These are phyloP conservation scores for Piprites chloris DNA, from an alignment of 2,113 vertebrate species.

Conservation along the genomic window DNA sequence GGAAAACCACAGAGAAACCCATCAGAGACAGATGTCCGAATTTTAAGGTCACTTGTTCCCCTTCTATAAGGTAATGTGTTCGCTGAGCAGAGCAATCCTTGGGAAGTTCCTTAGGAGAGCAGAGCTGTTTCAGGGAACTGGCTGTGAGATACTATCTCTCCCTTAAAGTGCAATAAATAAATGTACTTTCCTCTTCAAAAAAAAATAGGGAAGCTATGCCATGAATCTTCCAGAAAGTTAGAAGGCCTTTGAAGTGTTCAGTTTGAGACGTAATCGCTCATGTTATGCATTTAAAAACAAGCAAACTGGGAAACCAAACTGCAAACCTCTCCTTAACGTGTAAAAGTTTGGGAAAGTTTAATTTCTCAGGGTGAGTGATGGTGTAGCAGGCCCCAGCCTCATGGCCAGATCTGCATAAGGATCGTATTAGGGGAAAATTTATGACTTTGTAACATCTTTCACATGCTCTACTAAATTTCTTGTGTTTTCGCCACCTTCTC, in stretches of 20 bases:
- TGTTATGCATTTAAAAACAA: background rate
- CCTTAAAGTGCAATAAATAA: slow-evolving; percentile 33
- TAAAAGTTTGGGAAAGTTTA: background rate
- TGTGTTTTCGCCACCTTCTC: background rate
- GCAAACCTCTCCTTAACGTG: background rate
- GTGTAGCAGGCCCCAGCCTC: background rate
- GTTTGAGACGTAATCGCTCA: slow-evolving; percentile 1
- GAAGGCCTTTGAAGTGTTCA: background rate
- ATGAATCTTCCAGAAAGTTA: slow-evolving; percentile 39
- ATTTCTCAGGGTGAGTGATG: background rate
- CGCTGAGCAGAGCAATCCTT: slow-evolving; percentile 12
- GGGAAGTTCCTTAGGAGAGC: slow-evolving; percentile 11
- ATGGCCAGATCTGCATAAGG: background rate
- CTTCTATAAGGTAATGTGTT: slow-evolving; percentile 6
- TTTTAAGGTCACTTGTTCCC: slow-evolving; percentile 30
- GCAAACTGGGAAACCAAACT: background rate
- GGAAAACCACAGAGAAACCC: background rate
- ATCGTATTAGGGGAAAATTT: background rate
- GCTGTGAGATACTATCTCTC: background rate
- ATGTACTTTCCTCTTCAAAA: slow-evolving; percentile 12
- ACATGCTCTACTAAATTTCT: background rate
- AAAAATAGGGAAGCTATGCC: background rate
- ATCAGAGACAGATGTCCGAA: slow-evolving; percentile 24
- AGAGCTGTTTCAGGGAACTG: slow-evolving; percentile 13
- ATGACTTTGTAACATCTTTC: background rate